Conservation (phyloP, 2,797 vertebrate species). For the Luscinia luscinia region DNA sequence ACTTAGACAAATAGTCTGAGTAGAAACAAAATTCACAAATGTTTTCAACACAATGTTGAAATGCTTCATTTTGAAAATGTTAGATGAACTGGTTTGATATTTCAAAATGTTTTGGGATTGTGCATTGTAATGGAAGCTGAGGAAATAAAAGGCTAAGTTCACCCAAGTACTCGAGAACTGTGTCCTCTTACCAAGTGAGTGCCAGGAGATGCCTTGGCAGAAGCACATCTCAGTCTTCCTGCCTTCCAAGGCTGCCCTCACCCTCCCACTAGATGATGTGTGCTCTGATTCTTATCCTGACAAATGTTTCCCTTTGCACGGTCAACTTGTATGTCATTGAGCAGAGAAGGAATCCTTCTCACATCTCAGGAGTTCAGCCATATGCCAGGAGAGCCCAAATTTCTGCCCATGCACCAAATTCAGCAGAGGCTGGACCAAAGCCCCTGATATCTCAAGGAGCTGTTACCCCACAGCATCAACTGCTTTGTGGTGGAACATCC, state of each 20-base stretch:
- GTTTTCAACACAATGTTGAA: conserved; percentile 20
- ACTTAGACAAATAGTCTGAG: neutral
- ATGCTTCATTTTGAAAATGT: conserved; percentile 39
- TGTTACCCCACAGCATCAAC: neutral
- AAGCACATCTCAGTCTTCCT: neutral
- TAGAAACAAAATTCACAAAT: conserved; percentile 36
- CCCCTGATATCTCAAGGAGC: neutral
- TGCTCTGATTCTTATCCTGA: neutral
- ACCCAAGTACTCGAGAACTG: neutral
- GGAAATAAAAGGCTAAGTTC: conserved; percentile 10
- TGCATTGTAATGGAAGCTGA: neutral
- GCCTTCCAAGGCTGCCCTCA: neutral
- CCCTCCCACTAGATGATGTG: neutral
- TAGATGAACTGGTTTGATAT: neutral
- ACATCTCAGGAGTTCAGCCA: neutral
- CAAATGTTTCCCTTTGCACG: neutral
- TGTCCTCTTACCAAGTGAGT: neutral
- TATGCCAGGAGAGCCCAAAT: neutral
- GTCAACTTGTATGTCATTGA: fast-evolving
- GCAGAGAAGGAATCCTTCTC: neutral
- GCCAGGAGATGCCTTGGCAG: neutral
- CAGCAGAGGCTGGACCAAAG: neutral
- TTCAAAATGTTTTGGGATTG: neutral
- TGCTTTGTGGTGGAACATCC: neutral
- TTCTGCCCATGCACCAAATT: neutral